Percentiles rank a stretch among this genome's conserved stretches.
Evolutionary conservation across 2,113 vertebrate genomes (phyloP).

Genomic region (Dolichotis patagonum): DNA sequence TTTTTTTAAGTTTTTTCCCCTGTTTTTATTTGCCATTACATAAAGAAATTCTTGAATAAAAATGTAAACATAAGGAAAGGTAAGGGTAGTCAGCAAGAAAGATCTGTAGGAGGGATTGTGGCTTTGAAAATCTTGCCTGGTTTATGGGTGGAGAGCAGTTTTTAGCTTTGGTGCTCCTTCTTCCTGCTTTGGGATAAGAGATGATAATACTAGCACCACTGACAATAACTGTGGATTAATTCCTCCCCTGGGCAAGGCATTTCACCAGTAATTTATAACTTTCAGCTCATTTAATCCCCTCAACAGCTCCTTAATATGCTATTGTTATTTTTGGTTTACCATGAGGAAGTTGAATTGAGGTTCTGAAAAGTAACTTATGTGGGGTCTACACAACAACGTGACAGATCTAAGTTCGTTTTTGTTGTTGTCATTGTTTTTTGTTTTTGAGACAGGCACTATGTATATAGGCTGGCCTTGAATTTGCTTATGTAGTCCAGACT

Average conservation of each 20-base stretch:
- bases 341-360: background rate
- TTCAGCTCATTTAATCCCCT: background rate
- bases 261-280: background rate
- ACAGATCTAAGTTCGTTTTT: background rate
- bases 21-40: background rate
- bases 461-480: no score
- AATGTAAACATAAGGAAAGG: background rate
- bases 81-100: background rate
- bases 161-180: background rate
- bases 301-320: background rate
- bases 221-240: background rate
- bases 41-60: background rate
- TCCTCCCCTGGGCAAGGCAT: background rate
- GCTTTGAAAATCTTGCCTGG: background rate
- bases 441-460: no score
- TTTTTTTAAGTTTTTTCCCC: background rate
- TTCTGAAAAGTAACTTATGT: background rate
- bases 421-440: no score
- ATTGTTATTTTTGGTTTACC: background rate
- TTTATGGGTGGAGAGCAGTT: background rate
- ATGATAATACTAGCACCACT: background rate
- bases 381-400: background rate
- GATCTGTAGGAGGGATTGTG: background rate
- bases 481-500: no score
- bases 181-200: background rate